Evolutionary conservation across 2,113 vertebrate genomes (phyloP).

Genomic region (Regulus satrapa): DNA sequence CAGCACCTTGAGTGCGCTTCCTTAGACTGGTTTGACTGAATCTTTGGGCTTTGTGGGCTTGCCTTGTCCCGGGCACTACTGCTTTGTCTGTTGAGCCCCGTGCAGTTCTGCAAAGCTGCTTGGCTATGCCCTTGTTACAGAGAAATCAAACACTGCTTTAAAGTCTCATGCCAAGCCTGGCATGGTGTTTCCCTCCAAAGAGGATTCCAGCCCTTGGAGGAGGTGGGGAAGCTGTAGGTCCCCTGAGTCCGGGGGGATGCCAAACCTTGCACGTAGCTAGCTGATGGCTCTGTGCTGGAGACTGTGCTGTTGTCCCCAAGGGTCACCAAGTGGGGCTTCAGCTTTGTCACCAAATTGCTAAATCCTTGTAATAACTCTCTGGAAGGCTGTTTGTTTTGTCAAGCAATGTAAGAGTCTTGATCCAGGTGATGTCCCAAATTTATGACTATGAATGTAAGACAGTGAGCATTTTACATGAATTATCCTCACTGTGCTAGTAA

Average conservation of each 20-base stretch:
- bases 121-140: background rate
- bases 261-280: background rate
- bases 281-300: background rate
- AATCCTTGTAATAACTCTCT: background rate
- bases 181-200: background rate
- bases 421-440: background rate
- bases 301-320: background rate
- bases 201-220: background rate
- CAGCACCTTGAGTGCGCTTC: background rate
- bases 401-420: background rate
- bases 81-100: background rate
- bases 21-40: background rate
- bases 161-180: background rate
- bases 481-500: background rate
- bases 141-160: background rate
- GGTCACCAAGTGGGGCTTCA: background rate
- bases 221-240: background rate
- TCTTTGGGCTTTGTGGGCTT: background rate
- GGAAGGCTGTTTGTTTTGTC: background rate
- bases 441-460: background rate
- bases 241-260: accelerated
- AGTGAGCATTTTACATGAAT: background rate
- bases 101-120: background rate
- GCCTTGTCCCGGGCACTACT: background rate
- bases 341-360: background rate